Base-by-base conservation (phyloP, 2,113 vertebrate species). In the Malurus cyaneus region DNA sequence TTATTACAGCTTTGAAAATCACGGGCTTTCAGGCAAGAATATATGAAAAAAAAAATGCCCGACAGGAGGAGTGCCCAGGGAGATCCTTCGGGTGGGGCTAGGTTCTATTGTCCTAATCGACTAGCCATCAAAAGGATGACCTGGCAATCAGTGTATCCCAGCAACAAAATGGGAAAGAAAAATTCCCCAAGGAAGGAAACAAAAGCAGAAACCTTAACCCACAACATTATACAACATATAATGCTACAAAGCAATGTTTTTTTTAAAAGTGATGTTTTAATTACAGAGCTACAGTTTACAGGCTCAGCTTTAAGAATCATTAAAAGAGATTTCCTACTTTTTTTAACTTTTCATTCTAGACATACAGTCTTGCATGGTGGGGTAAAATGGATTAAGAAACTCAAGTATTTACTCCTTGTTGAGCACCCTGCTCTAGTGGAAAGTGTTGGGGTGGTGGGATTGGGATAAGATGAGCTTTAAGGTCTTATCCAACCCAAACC, bases 361-460 rank as follows among this genome's bases (percentile, higher is more conserved):
- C 9, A 2, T 24, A 5, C 3, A 28, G 0, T 49, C 25, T 80
- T 82, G 41, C 39, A 32, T n/a, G 9, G 9, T 50, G n/a, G 32
- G 53, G 19, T 79, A n/a, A 86, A 94, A 72, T 20, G 36, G 11
- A 36, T 64, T 3, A 24, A 70, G 28, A 72, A 64, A 20, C 14
- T 54, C 18, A 47, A 71, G 42, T 62, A 29, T 46, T 31, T 70
- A 5, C 11, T 65, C 31, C 14, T 80, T 61, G 34, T 2, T 49
- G 29, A 76, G 34, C n/a, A 82, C 9, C 16, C 17, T 71, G 42
- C 17, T 28, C 14, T 53, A 10, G 25, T 29, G 49, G n/a, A 34
- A 18, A 11, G 46, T 31, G 39, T 52, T 50, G 24, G 24, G 25
- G 28, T n/a, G 18, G 36, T 4, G 53, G 61, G 24, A 8, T 41